phyloP scores from a whole-genome alignment of 2,888 invertebrate species.

The Clivina fossor region DNA sequence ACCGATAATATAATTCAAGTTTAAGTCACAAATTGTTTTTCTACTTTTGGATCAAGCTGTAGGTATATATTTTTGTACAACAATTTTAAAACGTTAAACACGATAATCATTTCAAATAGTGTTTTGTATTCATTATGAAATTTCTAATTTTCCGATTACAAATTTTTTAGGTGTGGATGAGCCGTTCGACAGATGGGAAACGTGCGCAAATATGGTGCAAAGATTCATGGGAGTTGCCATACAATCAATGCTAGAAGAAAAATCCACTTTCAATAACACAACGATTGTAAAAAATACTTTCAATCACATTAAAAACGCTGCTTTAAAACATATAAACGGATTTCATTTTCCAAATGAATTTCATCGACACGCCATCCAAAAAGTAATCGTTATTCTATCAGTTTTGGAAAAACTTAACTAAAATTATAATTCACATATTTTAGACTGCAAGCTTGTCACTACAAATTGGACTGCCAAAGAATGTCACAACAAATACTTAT shows the following conservation, averaged over 20 bases:
- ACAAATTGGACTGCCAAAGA: slow-evolving; percentile 54
- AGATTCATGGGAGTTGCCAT: slow-evolving; percentile 56
- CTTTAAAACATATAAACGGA: slow-evolving; percentile 41
- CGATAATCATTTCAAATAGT: too few species aligned
- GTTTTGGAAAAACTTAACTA: slow-evolving; percentile 12
- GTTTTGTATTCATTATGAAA: too few species aligned
- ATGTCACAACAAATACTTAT: slow-evolving; percentile 46
- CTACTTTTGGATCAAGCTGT: too few species aligned
- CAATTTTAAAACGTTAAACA: too few species aligned
- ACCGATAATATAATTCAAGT: too few species aligned
- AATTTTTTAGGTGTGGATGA: slow-evolving; percentile 45
- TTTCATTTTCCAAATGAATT: slow-evolving; percentile 42
- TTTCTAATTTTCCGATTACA: too few species aligned
- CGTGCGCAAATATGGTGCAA: slow-evolving; percentile 54
- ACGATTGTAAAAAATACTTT: slow-evolving; percentile 45
- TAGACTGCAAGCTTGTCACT: slow-evolving; percentile 54
- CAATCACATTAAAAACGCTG: slow-evolving; percentile 42
- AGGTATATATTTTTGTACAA: too few species aligned
- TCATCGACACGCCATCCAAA: slow-evolving; percentile 48
- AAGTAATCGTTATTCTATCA: slow-evolving; percentile 49
- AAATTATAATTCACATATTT: slow-evolving; percentile 33
- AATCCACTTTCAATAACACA: slow-evolving; percentile 43
- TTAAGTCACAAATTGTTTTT: too few species aligned
- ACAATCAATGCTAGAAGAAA: slow-evolving; percentile 52
- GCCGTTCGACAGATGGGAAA: slow-evolving; percentile 55